Conservation (phyloP, 2,888 invertebrate genomes). For the Colostygia pectinataria region DNA sequence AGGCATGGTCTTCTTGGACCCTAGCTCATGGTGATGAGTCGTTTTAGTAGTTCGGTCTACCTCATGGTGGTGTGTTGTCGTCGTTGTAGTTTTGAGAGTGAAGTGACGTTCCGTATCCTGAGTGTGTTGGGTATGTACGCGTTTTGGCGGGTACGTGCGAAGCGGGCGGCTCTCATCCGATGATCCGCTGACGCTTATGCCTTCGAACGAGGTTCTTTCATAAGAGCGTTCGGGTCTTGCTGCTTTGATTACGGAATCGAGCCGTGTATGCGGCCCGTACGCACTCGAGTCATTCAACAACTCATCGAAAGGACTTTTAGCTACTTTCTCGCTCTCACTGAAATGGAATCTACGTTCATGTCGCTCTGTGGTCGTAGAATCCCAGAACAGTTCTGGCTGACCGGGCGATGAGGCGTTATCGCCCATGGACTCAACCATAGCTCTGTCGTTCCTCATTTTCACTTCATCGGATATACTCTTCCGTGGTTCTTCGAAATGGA, state of each 20-base stretch:
- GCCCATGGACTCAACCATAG: conserved; percentile 60
- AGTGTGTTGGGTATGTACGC: conserved; percentile 43
- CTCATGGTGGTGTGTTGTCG: conserved; percentile 13
- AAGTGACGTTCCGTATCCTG: conserved; percentile 25
- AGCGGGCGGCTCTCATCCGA: conserved; percentile 63
- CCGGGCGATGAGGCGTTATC: conserved; percentile 69
- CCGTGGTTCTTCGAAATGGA: conserved; percentile 56
- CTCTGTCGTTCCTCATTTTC: conserved; percentile 60
- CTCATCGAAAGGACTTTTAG: conserved; percentile 75
- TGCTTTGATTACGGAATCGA: conserved; percentile 78
- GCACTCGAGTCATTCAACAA: conserved; percentile 71
- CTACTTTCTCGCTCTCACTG: conserved; percentile 77
- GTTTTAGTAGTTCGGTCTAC: conserved; percentile 1
- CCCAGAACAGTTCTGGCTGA: conserved; percentile 73
- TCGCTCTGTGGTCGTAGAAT: conserved; percentile 67
- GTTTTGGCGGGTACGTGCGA: conserved; percentile 67
- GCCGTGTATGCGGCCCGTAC: conserved; percentile 60
- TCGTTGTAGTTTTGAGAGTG: conserved; percentile 15
- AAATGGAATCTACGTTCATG: conserved; percentile 65
- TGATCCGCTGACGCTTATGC: conserved; percentile 58
- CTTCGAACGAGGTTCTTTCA: conserved; percentile 33
- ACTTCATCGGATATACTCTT: conserved; percentile 56
- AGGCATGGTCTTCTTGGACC: conserved; percentile 58
- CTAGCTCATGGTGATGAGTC: conserved; percentile 52
- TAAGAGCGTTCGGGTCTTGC: conserved; percentile 53